Conservation (phyloP, 2,888 invertebrate genomes). For the Rhingia campestris region DNA sequence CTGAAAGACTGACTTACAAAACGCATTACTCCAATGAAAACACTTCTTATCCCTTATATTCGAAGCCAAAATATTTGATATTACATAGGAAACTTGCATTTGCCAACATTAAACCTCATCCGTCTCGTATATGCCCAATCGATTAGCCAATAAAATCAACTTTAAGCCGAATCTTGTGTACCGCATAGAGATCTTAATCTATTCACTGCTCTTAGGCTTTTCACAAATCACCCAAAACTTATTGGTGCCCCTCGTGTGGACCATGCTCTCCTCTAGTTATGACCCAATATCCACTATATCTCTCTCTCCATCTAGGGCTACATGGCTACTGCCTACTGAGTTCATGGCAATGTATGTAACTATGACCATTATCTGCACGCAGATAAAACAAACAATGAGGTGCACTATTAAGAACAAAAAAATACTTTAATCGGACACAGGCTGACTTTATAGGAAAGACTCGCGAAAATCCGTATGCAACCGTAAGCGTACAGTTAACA, state of each 20-base stretch:
- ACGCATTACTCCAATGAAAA: no score
- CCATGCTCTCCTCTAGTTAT: conserved; percentile 41
- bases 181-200: conserved; percentile 63
- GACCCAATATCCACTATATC: conserved; percentile 51
- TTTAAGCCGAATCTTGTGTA: conserved; percentile 10
- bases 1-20: no score
- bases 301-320: conserved; percentile 57
- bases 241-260: conserved; percentile 41
- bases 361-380: conserved; percentile 58
- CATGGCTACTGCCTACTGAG: conserved; percentile 68
- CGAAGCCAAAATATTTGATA: no score
- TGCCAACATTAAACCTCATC: neutral
- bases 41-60: no score
- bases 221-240: conserved; percentile 67
- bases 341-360: conserved; percentile 56
- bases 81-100: no score
- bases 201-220: conserved; percentile 32
- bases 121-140: conserved; percentile 43
- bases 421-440: neutral
- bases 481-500: conserved; percentile 38
- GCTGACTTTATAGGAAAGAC: conserved; percentile 14
- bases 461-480: conserved; percentile 29
- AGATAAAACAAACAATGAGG: conserved; percentile 70
- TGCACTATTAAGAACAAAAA: conserved; percentile 43
- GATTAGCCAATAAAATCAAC: conserved; percentile 63